These are phyloP conservation scores for Ochropacha duplaris DNA, from an alignment of 2,888 invertebrate species.

Conservation along the genomic window DNA sequence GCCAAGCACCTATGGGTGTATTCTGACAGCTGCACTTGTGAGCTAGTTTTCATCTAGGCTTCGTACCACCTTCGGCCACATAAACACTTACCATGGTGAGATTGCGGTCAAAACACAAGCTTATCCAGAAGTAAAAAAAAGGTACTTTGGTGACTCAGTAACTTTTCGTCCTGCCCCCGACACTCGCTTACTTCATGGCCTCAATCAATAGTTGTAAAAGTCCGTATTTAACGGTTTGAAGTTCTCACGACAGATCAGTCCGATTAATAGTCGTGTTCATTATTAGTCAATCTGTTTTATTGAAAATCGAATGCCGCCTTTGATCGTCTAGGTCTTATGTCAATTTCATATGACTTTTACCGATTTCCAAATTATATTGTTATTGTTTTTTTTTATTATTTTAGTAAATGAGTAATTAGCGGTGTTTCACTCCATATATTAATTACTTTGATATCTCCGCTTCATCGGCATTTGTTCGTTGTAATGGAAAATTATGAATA, in stretches of 20 bases:
- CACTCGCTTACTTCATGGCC: slow-evolving; percentile 43
- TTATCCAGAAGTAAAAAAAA: too few relatives aligned
- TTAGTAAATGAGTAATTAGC: slow-evolving; percentile 43
- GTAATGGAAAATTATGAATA: not conserved
- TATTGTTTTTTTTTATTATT: slow-evolving; percentile 38
- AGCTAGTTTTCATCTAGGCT: too few relatives aligned
- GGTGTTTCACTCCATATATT: slow-evolving; percentile 44
- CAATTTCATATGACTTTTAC: slow-evolving; percentile 53
- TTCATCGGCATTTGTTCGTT: not conserved
- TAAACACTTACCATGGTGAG: too few relatives aligned
- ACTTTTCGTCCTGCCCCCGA: not conserved
- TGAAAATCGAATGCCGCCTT: slow-evolving; percentile 70
- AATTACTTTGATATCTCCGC: slow-evolving; percentile 23
- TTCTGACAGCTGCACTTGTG: too few relatives aligned
- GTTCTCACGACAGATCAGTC: slow-evolving; percentile 79
- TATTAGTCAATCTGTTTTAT: slow-evolving; percentile 80
- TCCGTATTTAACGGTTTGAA: slow-evolving; percentile 63
- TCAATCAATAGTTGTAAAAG: slow-evolving; percentile 67
- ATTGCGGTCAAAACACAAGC: too few relatives aligned
- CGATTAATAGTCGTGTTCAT: slow-evolving; percentile 70
- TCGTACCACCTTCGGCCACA: too few relatives aligned
- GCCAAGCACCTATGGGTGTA: too few relatives aligned
- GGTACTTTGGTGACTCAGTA: too few relatives aligned
- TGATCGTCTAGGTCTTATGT: slow-evolving; percentile 62
- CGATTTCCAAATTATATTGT: slow-evolving; percentile 33